Evolutionary conservation across 2,888 invertebrate species (phyloP).

Genomic region (Caenorhabditis drosophilae): DNA sequence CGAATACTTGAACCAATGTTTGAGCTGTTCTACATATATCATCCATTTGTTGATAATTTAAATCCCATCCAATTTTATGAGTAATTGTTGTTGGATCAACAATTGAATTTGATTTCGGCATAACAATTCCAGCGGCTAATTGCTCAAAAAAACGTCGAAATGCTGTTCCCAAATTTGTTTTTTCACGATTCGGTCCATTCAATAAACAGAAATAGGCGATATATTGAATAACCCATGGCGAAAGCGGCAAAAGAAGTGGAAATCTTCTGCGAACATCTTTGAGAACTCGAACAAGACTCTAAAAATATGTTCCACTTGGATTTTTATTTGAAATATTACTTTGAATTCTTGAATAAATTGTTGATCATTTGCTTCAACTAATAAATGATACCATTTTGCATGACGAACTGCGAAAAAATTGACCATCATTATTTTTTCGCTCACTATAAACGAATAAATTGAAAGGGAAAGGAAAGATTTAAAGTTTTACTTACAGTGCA

Average conservation of each 20-base stretch:
- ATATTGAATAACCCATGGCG: constrained; percentile 95
- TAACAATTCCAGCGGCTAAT: constrained; percentile 88
- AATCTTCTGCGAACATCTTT: constrained; percentile 88
- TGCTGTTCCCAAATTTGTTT: constrained; percentile 87
- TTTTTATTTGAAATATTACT: not conserved
- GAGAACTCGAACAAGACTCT: constrained; percentile 82
- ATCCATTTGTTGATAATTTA: constrained; percentile 87
- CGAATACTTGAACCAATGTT: constrained; percentile 84
- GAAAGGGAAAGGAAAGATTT: not conserved
- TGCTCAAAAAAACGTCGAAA: constrained; percentile 87
- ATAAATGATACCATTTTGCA: constrained; percentile 85
- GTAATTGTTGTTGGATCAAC: constrained; percentile 76
- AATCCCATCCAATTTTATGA: constrained; percentile 77
- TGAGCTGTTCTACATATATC: constrained; percentile 90
- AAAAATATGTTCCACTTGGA: no score
- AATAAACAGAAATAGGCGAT: constrained; percentile 83
- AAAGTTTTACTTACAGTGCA: constrained; percentile 73
- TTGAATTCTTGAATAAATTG: not conserved
- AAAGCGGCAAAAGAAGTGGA: constrained; percentile 86
- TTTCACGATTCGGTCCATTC: constrained; percentile 77
- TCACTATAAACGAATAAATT: constrained; percentile 71
- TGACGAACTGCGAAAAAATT: constrained; percentile 93
- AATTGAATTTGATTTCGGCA: constrained; percentile 80
- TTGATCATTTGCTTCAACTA: not conserved
- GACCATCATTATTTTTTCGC: constrained; percentile 80